Evolutionary conservation across 1,140 invertebrate genomes (phyloP).

Genomic region (Metopolophium dirhodum): DNA sequence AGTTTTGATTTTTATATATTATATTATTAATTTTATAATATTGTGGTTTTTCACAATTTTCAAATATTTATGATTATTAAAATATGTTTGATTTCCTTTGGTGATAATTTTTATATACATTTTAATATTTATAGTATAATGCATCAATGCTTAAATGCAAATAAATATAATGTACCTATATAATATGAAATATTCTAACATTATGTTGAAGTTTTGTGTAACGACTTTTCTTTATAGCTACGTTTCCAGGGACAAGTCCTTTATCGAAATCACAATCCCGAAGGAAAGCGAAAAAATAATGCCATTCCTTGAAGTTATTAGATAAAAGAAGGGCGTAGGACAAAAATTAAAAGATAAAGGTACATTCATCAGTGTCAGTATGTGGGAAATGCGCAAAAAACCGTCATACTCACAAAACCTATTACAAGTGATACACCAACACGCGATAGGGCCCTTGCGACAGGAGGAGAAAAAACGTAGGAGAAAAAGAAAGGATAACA

Average conservation of each 20-base stretch:
- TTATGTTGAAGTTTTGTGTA: background rate
- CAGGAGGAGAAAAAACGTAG: background rate
- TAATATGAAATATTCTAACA: background rate
- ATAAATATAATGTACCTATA: background rate
- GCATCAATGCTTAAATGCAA: background rate
- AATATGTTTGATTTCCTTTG: background rate
- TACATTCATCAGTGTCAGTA: slow-evolving; percentile 52
- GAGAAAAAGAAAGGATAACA: slow-evolving; percentile 25
- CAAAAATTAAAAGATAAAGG: slow-evolving; percentile 51
- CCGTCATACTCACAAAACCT: slow-evolving; percentile 13
- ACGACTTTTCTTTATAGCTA: background rate
- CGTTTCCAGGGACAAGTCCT: background rate
- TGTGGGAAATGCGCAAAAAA: slow-evolving; percentile 21
- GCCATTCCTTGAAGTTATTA: background rate
- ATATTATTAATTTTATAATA: background rate
- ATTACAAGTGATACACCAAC: slow-evolving; percentile 1
- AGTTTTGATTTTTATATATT: background rate
- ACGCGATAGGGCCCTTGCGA: background rate
- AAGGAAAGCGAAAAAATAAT: background rate
- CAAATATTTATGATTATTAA: background rate
- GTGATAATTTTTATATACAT: background rate
- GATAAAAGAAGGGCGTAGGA: background rate
- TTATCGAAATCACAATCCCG: background rate
- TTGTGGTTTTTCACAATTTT: background rate
- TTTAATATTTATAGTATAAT: background rate